Conservation (phyloP, 2,888 invertebrate species). For the Ophion slaviceki region DNA sequence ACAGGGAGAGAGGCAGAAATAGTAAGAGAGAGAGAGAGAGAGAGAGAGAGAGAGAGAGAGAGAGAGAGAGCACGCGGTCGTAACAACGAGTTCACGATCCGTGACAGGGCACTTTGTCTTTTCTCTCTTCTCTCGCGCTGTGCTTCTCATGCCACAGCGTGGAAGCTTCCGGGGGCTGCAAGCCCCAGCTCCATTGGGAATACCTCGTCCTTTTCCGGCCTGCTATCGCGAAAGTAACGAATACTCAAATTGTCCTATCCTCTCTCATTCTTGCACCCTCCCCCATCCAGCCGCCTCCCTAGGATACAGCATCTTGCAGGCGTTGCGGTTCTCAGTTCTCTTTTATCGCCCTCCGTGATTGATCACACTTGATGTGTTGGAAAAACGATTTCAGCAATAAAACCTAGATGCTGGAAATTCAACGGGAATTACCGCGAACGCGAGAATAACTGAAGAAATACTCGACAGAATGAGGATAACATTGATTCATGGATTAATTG, state of each 20-base stretch:
- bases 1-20: constrained; percentile 1
- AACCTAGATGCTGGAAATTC: neutral
- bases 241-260: constrained; percentile 46
- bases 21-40: neutral
- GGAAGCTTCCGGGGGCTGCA: constrained; percentile 26
- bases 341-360: constrained; percentile 45
- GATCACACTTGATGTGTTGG: constrained; percentile 23
- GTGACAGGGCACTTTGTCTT: constrained; percentile 75
- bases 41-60: constrained; percentile 25
- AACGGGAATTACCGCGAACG: neutral
- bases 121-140: constrained; percentile 55
- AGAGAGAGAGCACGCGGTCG: constrained; percentile 46
- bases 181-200: constrained; percentile 59
- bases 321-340: constrained; percentile 25
- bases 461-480: neutral
- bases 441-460: neutral
- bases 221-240: constrained; percentile 45
- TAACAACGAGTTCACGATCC: constrained; percentile 74
- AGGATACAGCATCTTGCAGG: constrained; percentile 26
- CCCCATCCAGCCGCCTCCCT: neutral
- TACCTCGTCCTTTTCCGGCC: constrained; percentile 16
- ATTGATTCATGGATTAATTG: neutral
- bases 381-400: neutral
- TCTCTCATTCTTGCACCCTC: neutral
- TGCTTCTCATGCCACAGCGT: constrained; percentile 31